A percentile compares a stretch with the other conserved stretches of the same genome.
Conservation (phyloP, 2,888 invertebrate genomes). For the Diabrotica balteata region DNA sequence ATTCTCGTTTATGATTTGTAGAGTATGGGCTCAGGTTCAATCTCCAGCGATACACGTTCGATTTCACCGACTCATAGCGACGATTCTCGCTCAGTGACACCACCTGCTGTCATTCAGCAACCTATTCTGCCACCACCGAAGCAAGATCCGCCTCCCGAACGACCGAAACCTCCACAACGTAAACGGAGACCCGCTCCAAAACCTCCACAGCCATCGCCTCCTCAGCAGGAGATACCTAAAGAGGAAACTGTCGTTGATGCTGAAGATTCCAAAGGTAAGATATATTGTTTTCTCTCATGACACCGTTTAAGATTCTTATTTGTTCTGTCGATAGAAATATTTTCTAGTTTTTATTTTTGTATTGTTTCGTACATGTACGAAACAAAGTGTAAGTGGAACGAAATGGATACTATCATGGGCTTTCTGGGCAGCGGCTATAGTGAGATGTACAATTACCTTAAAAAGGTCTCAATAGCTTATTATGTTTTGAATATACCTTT, state of each 20-base stretch:
- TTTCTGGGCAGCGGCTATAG: too few relatives aligned
- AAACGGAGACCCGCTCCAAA: constrained; percentile 68
- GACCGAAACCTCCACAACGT: constrained; percentile 63
- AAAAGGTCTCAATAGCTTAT: too few relatives aligned
- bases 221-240: constrained; percentile 11
- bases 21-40: constrained; percentile 58
- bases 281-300: too few relatives aligned
- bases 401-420: too few relatives aligned
- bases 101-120: constrained; percentile 53
- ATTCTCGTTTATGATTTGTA: constrained; percentile 37
- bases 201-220: constrained; percentile 58
- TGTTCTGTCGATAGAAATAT: too few relatives aligned
- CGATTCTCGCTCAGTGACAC: constrained; percentile 61
- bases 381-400: too few relatives aligned
- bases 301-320: too few relatives aligned
- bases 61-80: constrained; percentile 70
- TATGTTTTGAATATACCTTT: too few relatives aligned
- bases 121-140: constrained; percentile 47
- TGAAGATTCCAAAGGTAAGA: constrained; percentile 12
- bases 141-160: constrained; percentile 55
- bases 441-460: too few relatives aligned
- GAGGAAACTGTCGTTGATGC: constrained; percentile 32
- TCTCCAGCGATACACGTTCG: constrained; percentile 59
- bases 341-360: too few relatives aligned
- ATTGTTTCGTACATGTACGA: too few relatives aligned